Evolutionary conservation across 2,113 vertebrate genomes (phyloP), one percentile per base, ranked within the genome.

Genomic region (Agelaius tricolor): DNA sequence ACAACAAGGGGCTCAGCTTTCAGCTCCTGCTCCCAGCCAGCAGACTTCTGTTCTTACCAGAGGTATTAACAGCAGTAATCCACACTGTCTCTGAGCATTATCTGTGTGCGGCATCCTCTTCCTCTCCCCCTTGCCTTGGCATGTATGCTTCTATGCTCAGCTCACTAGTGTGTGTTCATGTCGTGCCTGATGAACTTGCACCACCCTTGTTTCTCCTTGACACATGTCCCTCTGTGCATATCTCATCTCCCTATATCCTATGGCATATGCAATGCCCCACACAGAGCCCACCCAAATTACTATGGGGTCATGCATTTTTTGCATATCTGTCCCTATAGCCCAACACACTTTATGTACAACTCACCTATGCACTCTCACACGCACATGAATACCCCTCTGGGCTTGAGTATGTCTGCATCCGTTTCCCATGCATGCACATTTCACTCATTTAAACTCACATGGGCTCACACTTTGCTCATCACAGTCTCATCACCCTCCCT

Each of bases 1-100:
- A 97, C 97, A 98, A 97, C 88, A 96, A 97, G 94, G 95, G 97
- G 97, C 97, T 98, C 98, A 97, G 93, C 97, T 98, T 98, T 98
- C 98, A 98, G 97, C 97, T 86, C 96, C 61, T 1, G 16, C 95
- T 97, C 95, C 96, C 96, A 92, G 96, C 96, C 95, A 98, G 90
- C 97, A 97, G 97, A 93, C 96, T 97, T 93, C 96, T 98, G 97
- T 96, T 97, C 97, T 96, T 96, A 97, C 95, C 85, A 93, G 95
- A 80, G 91, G 97, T 93, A 97, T 98, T 97, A 97, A 96, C 96
- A 94, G 79, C 87, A 84, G 95, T 97, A 98, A 97, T 98, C 97
- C 88, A 81, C 85, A 87, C 31, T 86, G 96, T 94, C 96, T 96
- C 94, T 33, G 15, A 92, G 86, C 13, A 6, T 79, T 93, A 90